Base-by-base conservation (phyloP, 2,797 vertebrate genomes). In the Anomalospiza imberbis region DNA sequence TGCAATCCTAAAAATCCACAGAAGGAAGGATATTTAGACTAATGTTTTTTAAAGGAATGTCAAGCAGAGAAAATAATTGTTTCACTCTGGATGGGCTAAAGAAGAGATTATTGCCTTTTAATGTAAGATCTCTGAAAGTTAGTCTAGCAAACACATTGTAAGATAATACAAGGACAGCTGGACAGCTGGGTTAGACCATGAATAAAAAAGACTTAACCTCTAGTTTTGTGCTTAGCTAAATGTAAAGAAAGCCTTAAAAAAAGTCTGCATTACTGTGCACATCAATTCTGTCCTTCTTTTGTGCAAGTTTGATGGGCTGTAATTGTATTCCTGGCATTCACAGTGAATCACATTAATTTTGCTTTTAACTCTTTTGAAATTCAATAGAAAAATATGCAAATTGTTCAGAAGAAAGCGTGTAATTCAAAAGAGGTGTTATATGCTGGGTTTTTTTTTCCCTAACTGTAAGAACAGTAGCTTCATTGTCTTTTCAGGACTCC, bases 281-380 rank as follows among this genome's bases (percentile, higher is more conserved):
- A 94, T 96, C 89, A 97, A n/a, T 80, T 58, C 89, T 78, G 29
- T 81, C 38, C 62, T 79, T 24, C 61, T 94, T 95, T 93, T 95
- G 84, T 93, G 34, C 47, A 74, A 71, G 53, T 92, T 94, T 97
- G 95, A 96, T 91, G 74, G 73, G 77, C 71, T 92, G 53, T 95
- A 92, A 96, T 95, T 95, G 79, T 87, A 34, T 82, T 96, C 70
- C 87, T 91, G 96, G 58, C 82, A 85, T 62, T 77, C 70, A 54
- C 67, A 90, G 57, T 71, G 90, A 97, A 96, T 77, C 75, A 81
- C 93, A 89, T 75, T 97, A 96, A 97, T 95, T 97, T 91, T 87
- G 32, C 91, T 89, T 94, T 94, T 94, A 95, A 96, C 94, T 75
- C 32, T 65, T 95, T 92, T 87, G 86, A 83, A 91, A 94, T 92